Conservation (phyloP, 1,140 invertebrate genomes). For the Berghia stephanieae region DNA sequence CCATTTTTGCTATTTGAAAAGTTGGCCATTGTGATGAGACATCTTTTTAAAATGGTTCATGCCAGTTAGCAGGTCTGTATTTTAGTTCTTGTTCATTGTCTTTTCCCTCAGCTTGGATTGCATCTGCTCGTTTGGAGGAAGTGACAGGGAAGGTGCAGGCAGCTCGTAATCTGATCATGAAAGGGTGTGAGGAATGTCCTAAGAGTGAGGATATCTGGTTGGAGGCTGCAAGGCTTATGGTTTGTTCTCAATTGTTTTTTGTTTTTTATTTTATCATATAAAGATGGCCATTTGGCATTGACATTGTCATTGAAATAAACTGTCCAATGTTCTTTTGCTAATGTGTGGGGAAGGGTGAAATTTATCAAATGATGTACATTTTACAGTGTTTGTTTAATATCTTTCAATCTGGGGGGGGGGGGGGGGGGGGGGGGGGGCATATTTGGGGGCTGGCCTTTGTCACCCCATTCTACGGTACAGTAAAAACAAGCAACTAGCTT, state of each 20-base stretch:
- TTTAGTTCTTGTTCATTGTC: no score
- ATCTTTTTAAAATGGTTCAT: no score
- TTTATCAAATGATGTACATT: no score
- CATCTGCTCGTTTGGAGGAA: conserved; percentile 97
- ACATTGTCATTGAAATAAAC: not conserved
- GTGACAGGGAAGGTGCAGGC: conserved; percentile 99
- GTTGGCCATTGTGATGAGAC: no score
- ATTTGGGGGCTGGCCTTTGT: no score
- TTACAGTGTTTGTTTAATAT: no score
- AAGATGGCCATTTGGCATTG: not conserved
- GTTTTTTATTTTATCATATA: not conserved
- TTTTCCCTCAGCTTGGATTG: conserved; percentile 97
- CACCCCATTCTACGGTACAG: not conserved
- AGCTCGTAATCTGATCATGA: conserved; percentile 95
- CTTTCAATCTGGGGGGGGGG: no score
- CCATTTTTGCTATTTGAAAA: no score
- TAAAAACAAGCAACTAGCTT: not conserved
- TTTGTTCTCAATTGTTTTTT: conserved; percentile 36
- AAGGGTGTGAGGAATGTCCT: conserved; percentile 89
- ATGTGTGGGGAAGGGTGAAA: no score
- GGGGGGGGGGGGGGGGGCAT: no score
- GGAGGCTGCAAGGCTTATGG: conserved; percentile 92
- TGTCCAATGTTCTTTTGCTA: not conserved
- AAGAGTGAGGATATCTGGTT: conserved; percentile 98
- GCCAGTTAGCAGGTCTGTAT: no score